phyloP scores from a whole-genome alignment of 2,113 vertebrate species.

The Saimiri boliviensis region DNA sequence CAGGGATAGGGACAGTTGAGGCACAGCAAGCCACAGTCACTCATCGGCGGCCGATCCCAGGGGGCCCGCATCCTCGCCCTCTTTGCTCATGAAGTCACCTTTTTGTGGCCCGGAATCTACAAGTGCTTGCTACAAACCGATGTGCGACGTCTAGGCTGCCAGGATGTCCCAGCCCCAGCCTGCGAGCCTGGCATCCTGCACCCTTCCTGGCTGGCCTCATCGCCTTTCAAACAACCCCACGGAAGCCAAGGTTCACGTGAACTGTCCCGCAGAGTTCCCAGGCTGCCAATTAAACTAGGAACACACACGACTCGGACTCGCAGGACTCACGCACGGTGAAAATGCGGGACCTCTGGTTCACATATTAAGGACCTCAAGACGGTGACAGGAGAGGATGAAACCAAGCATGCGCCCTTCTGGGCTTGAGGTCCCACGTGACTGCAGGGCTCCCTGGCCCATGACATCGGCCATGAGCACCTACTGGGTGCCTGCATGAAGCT shows the following conservation, averaged over 20 bases:
- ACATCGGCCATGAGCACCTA: background rate
- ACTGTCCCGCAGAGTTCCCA: background rate
- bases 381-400: background rate
- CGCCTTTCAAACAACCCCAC: background rate
- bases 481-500: background rate
- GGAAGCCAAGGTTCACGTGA: too few relatives aligned
- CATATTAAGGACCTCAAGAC: background rate
- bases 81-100: background rate
- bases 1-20: background rate
- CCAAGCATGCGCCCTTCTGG: too few relatives aligned
- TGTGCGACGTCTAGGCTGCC: background rate
- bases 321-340: fast-evolving
- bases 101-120: background rate
- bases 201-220: background rate
- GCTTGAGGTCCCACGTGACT: background rate
- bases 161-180: too few relatives aligned
- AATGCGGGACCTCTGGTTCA: fast-evolving
- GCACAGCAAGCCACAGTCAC: fast-evolving
- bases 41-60: background rate
- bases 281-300: background rate
- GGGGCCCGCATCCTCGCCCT: background rate
- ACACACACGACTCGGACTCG: background rate
- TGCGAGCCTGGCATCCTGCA: fast-evolving
- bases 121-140: too few relatives aligned
- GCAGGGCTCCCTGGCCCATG: background rate